Evolutionary conservation across 64 coral and sea anemone genomes (phyloP).

Genomic region (Actinia tenebrosa): DNA sequence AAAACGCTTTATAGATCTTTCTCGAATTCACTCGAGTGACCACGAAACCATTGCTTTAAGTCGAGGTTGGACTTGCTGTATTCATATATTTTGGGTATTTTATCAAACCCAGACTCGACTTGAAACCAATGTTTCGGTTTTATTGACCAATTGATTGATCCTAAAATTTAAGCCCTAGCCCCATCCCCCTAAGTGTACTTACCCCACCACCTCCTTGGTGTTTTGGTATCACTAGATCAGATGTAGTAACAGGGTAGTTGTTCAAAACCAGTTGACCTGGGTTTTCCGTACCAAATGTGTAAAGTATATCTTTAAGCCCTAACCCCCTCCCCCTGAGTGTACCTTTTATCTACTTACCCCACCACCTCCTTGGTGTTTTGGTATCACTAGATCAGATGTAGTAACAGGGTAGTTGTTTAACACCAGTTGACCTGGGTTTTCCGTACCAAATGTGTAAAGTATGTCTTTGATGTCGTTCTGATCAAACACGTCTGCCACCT

Average conservation of each 20-base stretch:
- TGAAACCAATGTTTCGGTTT: too few species aligned
- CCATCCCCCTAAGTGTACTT: neutral
- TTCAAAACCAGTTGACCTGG: constrained; percentile 63
- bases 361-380: constrained; percentile 52
- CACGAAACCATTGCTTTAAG: too few species aligned
- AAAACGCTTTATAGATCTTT: too few species aligned
- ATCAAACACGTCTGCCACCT: constrained; percentile 48
- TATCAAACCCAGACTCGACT: too few species aligned
- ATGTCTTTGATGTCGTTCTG: constrained; percentile 55
- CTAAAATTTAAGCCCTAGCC: neutral
- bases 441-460: constrained; percentile 72
- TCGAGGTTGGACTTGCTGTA: too few species aligned
- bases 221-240: constrained; percentile 45
- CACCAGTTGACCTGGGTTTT: constrained; percentile 54
- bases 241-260: constrained; percentile 55
- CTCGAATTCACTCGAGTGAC: too few species aligned
- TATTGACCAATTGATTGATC: too few species aligned
- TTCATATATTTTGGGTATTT: too few species aligned
- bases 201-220: constrained; percentile 48
- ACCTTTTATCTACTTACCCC: neutral
- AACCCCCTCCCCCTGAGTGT: too few species aligned
- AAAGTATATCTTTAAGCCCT: constrained; percentile 43
- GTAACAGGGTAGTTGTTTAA: constrained; percentile 69
- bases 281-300: constrained; percentile 68
- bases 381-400: constrained; percentile 47